Evolutionary conservation across 2,888 invertebrate species (phyloP), one percentile per base, ranked within the genome.

Genomic region (Phania funesta): DNA sequence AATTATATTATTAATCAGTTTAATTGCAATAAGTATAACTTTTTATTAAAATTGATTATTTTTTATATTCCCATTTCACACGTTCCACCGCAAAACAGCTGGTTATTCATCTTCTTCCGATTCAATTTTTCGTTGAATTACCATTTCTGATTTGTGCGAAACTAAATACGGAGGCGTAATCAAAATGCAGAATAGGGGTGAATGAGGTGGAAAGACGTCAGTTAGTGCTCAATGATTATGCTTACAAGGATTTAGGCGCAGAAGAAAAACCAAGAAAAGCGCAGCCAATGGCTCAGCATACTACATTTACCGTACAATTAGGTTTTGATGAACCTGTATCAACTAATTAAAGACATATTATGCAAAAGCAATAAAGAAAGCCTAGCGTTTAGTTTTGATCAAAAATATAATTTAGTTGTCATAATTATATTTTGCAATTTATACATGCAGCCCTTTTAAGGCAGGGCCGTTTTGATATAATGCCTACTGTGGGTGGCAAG

Each of bases 401-500:
- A 99, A 67, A 94, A 95, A 88, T n/a, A n/a, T n/a, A n/a, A n/a
- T n/a, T n/a, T n/a, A 93, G 93, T 32, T 99, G 98, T 91, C 94
- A 99, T 0, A 96, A 97, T 11, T 98, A 98, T 90, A 99, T 99
- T 90, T 92, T 97, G 84, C 97, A 98, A 91, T 97, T 97, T 6
- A 97, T 99, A 86, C 98, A 98, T 91, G 98, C 99, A 0, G 95
- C 96, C 7, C 89, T 99, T 68, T 90, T 96, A 11, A 94, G 95
- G 1, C 92, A 96, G 87, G 99, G 99, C 90, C 96, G 97, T 88
- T 99, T 99, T 89, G 95, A 99, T 2, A 93, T 99, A 5, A 99
- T 99, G 99, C 99, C 99, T 0, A 99, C 99, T 11, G 99, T 98
- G 9, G 98, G 98, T 75, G 98, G 98, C 86, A 98, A 98, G 91